These are phyloP conservation scores for Nycticorax nycticorax DNA, from an alignment of 2,113 vertebrate species.

Conservation along the genomic window DNA sequence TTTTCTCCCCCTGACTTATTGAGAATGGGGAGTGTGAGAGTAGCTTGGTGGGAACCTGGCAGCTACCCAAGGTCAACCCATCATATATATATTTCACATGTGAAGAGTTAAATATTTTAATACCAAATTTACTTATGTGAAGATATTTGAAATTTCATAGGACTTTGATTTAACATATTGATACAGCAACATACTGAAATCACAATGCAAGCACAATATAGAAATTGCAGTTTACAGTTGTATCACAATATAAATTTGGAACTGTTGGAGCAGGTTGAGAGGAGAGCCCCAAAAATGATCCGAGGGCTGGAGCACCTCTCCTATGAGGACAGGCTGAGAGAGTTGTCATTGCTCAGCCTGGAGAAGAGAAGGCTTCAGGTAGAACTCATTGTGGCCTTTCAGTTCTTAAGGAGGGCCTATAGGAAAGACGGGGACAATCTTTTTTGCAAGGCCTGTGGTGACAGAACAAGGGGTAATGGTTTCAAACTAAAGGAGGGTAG, in stretches of 20 bases:
- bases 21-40: background rate
- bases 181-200: background rate
- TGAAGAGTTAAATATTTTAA: background rate
- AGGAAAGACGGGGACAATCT: no score
- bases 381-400: no score
- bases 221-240: background rate
- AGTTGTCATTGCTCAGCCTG: no score
- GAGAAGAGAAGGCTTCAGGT: no score
- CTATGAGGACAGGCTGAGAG: no score
- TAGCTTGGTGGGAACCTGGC: background rate
- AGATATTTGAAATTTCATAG: background rate
- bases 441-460: no score
- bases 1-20: background rate
- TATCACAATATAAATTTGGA: background rate
- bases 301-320: no score
- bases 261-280: no score
- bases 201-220: background rate
- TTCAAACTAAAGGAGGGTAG: no score
- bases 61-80: background rate
- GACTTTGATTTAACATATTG: background rate
- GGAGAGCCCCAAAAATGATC: no score
- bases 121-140: background rate
- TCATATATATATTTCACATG: background rate
- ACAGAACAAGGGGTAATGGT: no score
- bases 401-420: no score